Base-by-base conservation (phyloP, 2,888 invertebrate genomes). In the Xestia c-nigrum region DNA sequence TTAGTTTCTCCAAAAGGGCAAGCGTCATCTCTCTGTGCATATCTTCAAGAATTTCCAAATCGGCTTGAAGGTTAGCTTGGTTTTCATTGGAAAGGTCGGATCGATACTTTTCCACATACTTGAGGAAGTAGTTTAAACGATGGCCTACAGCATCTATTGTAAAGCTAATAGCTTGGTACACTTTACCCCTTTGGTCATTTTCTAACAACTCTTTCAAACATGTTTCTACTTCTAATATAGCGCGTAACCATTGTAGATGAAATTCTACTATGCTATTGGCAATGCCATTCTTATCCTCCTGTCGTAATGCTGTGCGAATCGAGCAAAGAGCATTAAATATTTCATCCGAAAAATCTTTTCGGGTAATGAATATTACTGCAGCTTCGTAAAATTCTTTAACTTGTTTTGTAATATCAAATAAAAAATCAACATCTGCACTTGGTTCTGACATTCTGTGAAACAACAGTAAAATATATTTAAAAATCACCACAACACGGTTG, bases 31-130 rank as follows among this genome's bases (percentile, higher is more conserved):
- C 94, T 85, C 91, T 92, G 74, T 96, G 94, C 96, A 96, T 96
- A 43, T 94, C 95, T 90, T 95, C 94, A 40, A 96, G 90, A 75
- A 96, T 94, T 93, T 96, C 96, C 68, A 95, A 81, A 67, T 96
- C 96, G 5, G 94, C 89, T 57, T 85, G 69, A 69, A 96, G 78
- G 82, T 94, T 89, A 9, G 87, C 82, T 86, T 93, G 93, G 50
- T 92, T 85, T 70, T 82, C 81, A 81, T 93, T 93, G 46, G 93
- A 81, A 66, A 95, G 85, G 14, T 55, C 59, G n/a, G 85, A 46
- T 61, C 87, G 87, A 84, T 93, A 81, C 47, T 91, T 93, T 76
- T 94, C 90, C 89, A 96, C 92, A 80, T 94, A 96, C 69, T 81
- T 92, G 86, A 93, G 89, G 81, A 92, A 96, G 89, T 94, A 92